These are phyloP conservation scores for Apamea crenata DNA, from an alignment of 2,888 invertebrate species.

Conservation along the genomic window DNA sequence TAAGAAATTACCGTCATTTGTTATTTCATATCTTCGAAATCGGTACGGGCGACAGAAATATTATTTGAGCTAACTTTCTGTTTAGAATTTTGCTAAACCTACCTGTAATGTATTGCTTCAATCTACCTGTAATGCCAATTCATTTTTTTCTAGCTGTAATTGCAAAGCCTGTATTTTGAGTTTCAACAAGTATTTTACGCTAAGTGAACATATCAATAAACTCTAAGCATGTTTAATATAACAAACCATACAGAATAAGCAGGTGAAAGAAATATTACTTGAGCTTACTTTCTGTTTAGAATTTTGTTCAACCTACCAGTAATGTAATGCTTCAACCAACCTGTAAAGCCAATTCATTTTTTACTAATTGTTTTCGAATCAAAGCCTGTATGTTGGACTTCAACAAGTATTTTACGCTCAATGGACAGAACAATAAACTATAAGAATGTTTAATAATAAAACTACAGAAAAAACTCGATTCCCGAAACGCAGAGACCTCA, in stretches of 20 bases:
- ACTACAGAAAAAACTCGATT: neutral
- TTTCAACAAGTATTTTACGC: neutral
- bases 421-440: neutral
- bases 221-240: neutral
- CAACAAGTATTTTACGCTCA: neutral
- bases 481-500: neutral
- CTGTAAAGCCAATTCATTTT: neutral
- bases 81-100: neutral
- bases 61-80: conserved; percentile 12
- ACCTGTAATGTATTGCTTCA: neutral
- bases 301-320: neutral
- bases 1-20: conserved; percentile 56
- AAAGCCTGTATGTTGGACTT: neutral
- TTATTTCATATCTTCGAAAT: conserved; percentile 50
- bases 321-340: neutral
- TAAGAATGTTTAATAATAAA: neutral
- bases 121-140: neutral
- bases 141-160: neutral
- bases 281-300: neutral
- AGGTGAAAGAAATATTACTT: conserved; percentile 14
- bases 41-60: conserved; percentile 13
- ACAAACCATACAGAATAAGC: neutral
- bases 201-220: neutral
- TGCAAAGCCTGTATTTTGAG: neutral
- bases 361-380: neutral